Base-by-base conservation (phyloP, 2,797 vertebrate genomes). In the Monodelphis domestica region DNA sequence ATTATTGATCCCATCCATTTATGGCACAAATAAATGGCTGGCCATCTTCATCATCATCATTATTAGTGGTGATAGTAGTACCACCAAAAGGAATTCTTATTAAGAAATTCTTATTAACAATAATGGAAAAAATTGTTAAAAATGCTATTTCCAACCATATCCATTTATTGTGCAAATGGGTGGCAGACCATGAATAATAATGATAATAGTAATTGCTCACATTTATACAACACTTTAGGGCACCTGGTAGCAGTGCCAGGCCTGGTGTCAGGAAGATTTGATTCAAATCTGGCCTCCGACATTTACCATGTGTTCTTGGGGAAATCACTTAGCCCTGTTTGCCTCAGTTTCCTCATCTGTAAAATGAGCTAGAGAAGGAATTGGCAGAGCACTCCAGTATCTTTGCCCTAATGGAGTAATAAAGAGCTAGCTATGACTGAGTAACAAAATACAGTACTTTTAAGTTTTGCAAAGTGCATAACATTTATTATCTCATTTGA, bases 1-100 rank as follows among this genome's bases (percentile, higher is more conserved):
- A 7, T n/a, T 0, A 0, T 50, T n/a, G 3, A 2, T 24, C 59
- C 17, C 63, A 17, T 21, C 33, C 9, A 6, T 14, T 21, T 0
- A 1, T 29, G 0, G 17, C 89, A 50, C 52, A 38, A 53, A 0
- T 0, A 2, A 33, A 30, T 3, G 45, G 78, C 26, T 5, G 0
- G 54, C 33, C 56, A 52, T 4, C 9, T 17, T 14, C 12, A 14
- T 54, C 0, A 54, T 17, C 54, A 14, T 17, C 24, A 54, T 17
- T 54, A 54, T 12, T 7, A 70, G 14, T 15, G 63, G 14, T 15
- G 63, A 12, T 63, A 24, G 30, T 21, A 45, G 2, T 24, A 45
- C 24, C 38, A 45, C 7, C n/a, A 45, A 78, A 24, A 21, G 17
- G 2, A 78, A 78, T 78, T n/a, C n/a, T 63, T 63, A 63, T n/a